Percentiles rank a stretch among this genome's conserved stretches.
These are phyloP conservation scores for Rhyzopertha dominica DNA, from an alignment of 1,140 invertebrate genomes.

Conservation along the genomic window DNA sequence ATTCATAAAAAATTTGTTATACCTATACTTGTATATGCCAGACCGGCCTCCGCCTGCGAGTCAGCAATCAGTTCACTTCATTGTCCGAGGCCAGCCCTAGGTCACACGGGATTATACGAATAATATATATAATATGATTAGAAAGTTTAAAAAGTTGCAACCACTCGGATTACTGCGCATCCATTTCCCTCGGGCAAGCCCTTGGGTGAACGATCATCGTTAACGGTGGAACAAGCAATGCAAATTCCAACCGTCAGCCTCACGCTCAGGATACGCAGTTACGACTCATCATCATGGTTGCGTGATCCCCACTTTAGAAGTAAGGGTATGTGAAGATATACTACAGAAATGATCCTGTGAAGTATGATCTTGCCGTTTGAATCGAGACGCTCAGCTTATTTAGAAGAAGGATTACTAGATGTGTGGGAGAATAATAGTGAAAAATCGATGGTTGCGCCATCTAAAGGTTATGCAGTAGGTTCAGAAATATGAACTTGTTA, in stretches of 20 bases:
- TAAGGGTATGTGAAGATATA: conserved; percentile 42
- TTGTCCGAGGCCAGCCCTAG: too few species aligned
- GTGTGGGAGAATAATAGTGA: too few species aligned
- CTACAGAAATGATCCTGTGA: conserved; percentile 44
- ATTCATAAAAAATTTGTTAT: too few species aligned
- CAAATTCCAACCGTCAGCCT: conserved; percentile 35
- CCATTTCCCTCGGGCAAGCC: conserved; percentile 29
- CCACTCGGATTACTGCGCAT: conserved; percentile 46
- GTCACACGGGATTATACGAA: too few species aligned
- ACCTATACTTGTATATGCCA: too few species aligned
- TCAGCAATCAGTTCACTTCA: too few species aligned
- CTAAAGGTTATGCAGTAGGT: too few species aligned
- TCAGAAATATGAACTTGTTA: too few species aligned
- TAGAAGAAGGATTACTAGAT: not conserved
- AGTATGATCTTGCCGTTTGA: conserved; percentile 8
- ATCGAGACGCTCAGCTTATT: not conserved
- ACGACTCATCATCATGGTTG: conserved; percentile 47
- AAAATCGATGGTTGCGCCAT: too few species aligned
- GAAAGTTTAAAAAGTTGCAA: conserved; percentile 11
- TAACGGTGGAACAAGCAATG: conserved; percentile 31
- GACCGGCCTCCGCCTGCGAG: too few species aligned
- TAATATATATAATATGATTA: too few species aligned
- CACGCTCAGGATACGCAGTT: conserved; percentile 47
- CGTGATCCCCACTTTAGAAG: conserved; percentile 36
- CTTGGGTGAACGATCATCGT: conserved; percentile 48